These are phyloP conservation scores for Brenthis daphne DNA, from an alignment of 2,888 invertebrate genomes.

Conservation along the genomic window DNA sequence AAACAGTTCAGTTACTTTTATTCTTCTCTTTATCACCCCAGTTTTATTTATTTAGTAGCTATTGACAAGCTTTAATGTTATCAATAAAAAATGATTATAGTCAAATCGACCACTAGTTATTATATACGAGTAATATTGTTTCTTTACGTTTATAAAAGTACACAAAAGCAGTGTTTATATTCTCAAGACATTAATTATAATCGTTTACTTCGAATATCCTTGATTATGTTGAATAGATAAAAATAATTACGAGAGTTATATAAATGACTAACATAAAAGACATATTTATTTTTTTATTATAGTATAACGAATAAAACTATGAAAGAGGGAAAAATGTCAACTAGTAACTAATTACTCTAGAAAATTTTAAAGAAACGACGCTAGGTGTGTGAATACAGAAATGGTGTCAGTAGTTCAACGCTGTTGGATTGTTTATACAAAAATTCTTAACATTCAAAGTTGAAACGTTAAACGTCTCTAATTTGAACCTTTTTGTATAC, in stretches of 20 bases:
- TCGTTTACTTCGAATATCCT: background rate
- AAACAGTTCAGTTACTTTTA: too few relatives aligned
- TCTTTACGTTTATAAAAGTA: too few relatives aligned
- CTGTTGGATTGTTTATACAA: constrained; percentile 28
- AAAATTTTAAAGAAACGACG: constrained; percentile 34
- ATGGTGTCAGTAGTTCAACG: constrained; percentile 36
- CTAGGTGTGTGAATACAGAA: constrained; percentile 31
- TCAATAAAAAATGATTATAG: too few relatives aligned
- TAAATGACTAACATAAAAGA: constrained; percentile 6
- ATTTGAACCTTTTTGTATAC: constrained; percentile 10
- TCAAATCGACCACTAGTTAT: too few relatives aligned
- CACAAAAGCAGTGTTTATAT: too few relatives aligned
- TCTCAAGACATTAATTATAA: too few relatives aligned
- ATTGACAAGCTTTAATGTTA: too few relatives aligned
- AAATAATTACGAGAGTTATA: constrained; percentile 8
- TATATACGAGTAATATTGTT: too few relatives aligned
- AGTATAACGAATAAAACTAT: constrained; percentile 12
- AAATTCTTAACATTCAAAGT: constrained; percentile 37
- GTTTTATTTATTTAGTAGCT: too few relatives aligned
- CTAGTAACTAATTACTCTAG: constrained; percentile 35
- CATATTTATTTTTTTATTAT: constrained; percentile 13
- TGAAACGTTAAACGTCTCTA: constrained; percentile 61
- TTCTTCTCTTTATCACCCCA: too few relatives aligned
- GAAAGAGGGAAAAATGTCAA: constrained; percentile 27
- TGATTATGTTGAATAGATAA: constrained; percentile 7